Evolutionary conservation across 2,797 vertebrate genomes (phyloP), one percentile per base, ranked within the genome.

Genomic region (Sebastes trivittatus): DNA sequence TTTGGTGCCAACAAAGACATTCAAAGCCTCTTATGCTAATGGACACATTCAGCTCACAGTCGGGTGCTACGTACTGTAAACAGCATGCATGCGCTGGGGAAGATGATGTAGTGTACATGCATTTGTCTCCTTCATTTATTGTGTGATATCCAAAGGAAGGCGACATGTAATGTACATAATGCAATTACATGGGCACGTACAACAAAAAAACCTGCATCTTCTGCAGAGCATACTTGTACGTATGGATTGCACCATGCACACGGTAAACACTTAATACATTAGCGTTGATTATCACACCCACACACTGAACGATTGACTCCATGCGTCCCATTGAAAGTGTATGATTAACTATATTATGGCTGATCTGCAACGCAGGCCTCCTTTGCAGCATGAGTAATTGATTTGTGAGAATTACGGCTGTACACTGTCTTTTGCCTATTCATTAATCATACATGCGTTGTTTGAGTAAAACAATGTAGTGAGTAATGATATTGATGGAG

Each of bases 401-500:
- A 94, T 94, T 93, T 85, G 75, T 25, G 83, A 88, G 91, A 91
- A 95, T 94, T 92, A 94, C 65, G 81, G 88, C 83, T 92, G 88
- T 90, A 90, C 88, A 84, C 91, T 88, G 88, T 92, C 91, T 89
- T 93, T 88, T 89, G 88, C 90, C 87, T 93, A 87, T 91, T 93
- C 90, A 95, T 95, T 89, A 93, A 93, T 96, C 94, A 93, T 68
- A 64, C 80, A 78, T 71, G 89, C 84, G 78, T 88, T 92, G 88
- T 92, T 94, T 82, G 75, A 89, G 85, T 77, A 84, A 92, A 93
- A 94, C 93, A 94, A 92, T 87, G 89, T 87, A 78, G 88, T 92
- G 91, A 94, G 85, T 94, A 92, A 93, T 94, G 93, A 93, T 93
- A 92, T 90, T 88, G 93, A 93, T 90, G 90, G 92, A 91, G 86